These are phyloP conservation scores for Anguilla marmorata DNA, from an alignment of 2,797 vertebrate species.

Conservation along the genomic window DNA sequence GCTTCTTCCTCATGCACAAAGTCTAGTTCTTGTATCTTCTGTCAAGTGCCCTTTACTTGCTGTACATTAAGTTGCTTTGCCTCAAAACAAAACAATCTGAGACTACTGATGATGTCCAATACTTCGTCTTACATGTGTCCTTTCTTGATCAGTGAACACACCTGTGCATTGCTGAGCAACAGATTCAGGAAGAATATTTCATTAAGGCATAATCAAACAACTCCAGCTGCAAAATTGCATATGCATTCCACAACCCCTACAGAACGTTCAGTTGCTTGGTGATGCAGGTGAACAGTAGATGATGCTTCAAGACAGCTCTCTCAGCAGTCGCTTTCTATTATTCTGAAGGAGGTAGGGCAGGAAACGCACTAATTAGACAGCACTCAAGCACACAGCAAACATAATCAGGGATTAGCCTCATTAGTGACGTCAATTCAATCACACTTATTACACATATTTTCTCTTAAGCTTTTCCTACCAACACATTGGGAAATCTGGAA, in stretches of 20 bases:
- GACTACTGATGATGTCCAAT: no score
- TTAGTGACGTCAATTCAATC: background rate
- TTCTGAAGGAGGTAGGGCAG: background rate
- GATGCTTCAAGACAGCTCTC: background rate
- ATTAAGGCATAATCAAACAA: no score
- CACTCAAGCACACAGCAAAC: background rate
- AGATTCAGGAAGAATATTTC: no score
- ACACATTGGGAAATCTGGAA: background rate
- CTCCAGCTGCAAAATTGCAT: no score
- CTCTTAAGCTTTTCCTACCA: background rate
- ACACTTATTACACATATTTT: background rate
- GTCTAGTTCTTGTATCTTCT: background rate
- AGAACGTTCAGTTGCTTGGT: background rate
- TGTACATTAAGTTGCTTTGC: background rate
- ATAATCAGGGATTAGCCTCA: background rate
- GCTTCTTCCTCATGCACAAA: background rate
- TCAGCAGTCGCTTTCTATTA: background rate
- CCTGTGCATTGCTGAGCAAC: no score
- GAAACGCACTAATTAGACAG: background rate
- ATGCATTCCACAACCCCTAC: no score
- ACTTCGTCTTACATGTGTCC: no score
- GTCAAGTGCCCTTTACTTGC: background rate
- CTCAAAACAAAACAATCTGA: no score
- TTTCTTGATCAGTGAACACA: no score
- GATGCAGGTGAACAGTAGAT: background rate